Conservation (phyloP, 2,113 vertebrate species). For the Pavo muticus region DNA sequence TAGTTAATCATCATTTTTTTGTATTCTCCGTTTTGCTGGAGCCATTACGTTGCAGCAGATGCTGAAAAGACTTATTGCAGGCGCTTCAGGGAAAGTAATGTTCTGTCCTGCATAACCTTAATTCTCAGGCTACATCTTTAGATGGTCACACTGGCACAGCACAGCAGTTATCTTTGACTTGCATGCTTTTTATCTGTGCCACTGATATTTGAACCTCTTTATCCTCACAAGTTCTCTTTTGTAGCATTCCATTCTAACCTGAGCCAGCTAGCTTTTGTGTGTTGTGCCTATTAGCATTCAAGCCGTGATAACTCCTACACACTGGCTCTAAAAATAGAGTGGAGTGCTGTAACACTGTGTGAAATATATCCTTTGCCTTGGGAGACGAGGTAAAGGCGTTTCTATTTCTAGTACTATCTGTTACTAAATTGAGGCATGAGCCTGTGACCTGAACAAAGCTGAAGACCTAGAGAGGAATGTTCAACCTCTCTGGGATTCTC, state of each 20-base stretch:
- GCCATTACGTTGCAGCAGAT: background rate
- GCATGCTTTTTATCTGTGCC: background rate
- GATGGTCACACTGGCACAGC: background rate
- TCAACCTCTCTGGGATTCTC: background rate
- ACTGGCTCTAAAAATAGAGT: constrained; percentile 73
- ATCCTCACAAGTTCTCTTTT: background rate
- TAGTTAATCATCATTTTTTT: background rate
- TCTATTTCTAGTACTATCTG: constrained; percentile 74
- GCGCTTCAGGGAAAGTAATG: background rate
- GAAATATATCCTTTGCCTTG: constrained; percentile 57
- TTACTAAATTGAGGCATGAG: constrained; percentile 75
- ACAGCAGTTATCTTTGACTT: background rate
- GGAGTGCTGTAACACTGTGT: constrained; percentile 10
- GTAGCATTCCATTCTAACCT: background rate
- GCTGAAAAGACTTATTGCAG: background rate
- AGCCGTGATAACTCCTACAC: constrained; percentile 57
- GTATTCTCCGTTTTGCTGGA: background rate
- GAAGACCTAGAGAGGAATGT: constrained; percentile 2
- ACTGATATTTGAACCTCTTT: background rate
- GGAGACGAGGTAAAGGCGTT: constrained; percentile 51
- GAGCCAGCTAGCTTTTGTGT: constrained; percentile 5
- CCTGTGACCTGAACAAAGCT: constrained; percentile 40
- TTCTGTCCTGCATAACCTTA: background rate
- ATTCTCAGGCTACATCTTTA: background rate
- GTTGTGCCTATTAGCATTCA: constrained; percentile 57